Evolutionary conservation across 2,113 vertebrate species (phyloP), one percentile per base, ranked within the genome.

Genomic region (Leuciscus idus): DNA sequence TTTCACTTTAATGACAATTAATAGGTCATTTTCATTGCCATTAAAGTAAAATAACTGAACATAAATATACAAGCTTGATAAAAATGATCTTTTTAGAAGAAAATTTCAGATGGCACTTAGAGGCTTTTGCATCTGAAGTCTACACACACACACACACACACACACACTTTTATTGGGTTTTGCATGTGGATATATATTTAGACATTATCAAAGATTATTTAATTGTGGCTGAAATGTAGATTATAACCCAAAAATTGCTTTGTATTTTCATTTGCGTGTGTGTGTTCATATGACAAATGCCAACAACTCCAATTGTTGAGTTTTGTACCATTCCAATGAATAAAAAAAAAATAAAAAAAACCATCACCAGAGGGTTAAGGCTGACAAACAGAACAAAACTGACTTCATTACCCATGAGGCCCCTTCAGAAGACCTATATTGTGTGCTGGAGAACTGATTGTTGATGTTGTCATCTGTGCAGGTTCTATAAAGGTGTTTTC

Each of bases 401-500:
- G 26, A 64, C 26, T 64, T 6, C 26, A 64, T 64, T 30, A 28
- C 26, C 23, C 21, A 23, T n/a, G 36, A 43, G 17, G 23, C 39
- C 10, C 19, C 19, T 74, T 74, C 10, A 8, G 10, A 26, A 21
- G 36, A n/a, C 23, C 11, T 26, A 26, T 4, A 12, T 4, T 36
- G 3, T 30, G 21, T 75, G 55, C 19, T 61, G 68, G 6, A 73
- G 30, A 26, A 13, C 13, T 43, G 26, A 39, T 6, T 62, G 11
- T 13, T 4, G 4, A 23, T 66, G 17, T 15, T 39, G 11, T 59
- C 17, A 1, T 81, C 2, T 57, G 15, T 88, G 76, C 91, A 99
- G 98, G 57, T 99, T 99, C 94, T 99, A 99, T 90, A 99, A 99
- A 91, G 98, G 98, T 4, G 97, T 99, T 92, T 96, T 94, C n/a